A percentile compares a stretch with the other conserved stretches of the same genome.
Evolutionary conservation across 2,797 vertebrate species (phyloP).

Genomic region (Florisuga fusca): DNA sequence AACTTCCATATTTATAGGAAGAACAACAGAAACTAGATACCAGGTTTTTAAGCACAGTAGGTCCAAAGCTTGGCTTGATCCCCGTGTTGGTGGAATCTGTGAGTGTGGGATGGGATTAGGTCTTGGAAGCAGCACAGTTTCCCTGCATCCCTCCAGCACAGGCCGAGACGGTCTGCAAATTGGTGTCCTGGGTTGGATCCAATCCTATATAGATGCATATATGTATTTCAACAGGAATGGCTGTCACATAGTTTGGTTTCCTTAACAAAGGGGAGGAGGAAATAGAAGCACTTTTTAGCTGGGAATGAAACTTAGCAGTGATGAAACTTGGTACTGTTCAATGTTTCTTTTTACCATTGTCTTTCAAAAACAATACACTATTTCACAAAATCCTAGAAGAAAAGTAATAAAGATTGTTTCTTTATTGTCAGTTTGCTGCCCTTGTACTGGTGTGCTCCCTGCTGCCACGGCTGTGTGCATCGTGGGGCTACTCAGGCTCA

Average conservation of each 20-base stretch:
- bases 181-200: neutral
- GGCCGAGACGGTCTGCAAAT: neutral
- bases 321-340: too few species aligned
- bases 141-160: neutral
- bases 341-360: neutral
- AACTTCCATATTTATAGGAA: neutral
- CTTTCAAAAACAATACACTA: neutral
- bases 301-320: neutral
- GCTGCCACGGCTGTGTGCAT: accelerated
- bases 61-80: neutral
- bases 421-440: neutral
- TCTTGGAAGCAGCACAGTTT: accelerated
- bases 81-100: accelerated
- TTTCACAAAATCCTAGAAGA: neutral
- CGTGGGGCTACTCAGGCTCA: too few species aligned
- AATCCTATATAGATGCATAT: neutral
- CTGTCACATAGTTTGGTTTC: neutral
- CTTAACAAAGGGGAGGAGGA: neutral
- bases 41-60: neutral
- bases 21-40: neutral
- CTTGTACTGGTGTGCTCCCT: accelerated
- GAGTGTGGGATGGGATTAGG: too few species aligned
- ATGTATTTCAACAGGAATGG: neutral
- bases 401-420: too few species aligned
- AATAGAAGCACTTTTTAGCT: too few species aligned